Percentiles rank a stretch among this genome's conserved stretches.
Conservation (phyloP, 2,888 invertebrate genomes). For the Julus scanicus region DNA sequence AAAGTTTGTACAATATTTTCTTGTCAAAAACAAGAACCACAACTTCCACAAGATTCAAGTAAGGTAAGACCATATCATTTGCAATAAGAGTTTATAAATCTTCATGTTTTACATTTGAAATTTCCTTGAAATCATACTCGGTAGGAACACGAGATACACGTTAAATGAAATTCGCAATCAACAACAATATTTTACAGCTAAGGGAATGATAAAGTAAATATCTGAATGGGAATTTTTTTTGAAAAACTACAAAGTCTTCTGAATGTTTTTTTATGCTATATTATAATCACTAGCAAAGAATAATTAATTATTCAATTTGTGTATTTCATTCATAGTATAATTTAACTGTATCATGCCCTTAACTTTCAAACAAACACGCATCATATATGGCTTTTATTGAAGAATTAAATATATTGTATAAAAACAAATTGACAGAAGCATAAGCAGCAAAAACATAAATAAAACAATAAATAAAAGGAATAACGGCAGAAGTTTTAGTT, state of each 20-base stretch:
- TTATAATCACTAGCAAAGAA: too few species aligned
- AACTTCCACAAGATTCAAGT: background rate
- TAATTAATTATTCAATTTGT: background rate
- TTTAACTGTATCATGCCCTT: background rate
- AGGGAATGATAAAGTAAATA: background rate
- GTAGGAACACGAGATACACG: background rate
- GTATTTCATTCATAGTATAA: background rate
- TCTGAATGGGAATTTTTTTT: background rate
- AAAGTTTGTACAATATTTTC: background rate
- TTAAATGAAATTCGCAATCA: background rate
- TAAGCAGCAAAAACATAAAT: background rate
- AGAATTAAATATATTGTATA: background rate
- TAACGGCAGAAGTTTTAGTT: background rate
- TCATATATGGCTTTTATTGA: background rate
- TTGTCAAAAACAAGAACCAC: background rate
- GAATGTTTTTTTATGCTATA: background rate
- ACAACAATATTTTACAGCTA: background rate
- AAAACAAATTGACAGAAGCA: background rate
- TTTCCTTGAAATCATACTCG: constrained; percentile 4
- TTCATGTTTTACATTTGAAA: constrained; percentile 6
- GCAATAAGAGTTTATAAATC: constrained; percentile 30
- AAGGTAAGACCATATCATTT: background rate
- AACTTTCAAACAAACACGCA: background rate
- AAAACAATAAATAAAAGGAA: constrained; percentile 14
- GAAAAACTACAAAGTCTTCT: background rate